A percentile compares a stretch with the other conserved stretches of the same genome.
Conservation (phyloP, 2,888 invertebrate genomes). For the Myopa tessellatipennis region DNA sequence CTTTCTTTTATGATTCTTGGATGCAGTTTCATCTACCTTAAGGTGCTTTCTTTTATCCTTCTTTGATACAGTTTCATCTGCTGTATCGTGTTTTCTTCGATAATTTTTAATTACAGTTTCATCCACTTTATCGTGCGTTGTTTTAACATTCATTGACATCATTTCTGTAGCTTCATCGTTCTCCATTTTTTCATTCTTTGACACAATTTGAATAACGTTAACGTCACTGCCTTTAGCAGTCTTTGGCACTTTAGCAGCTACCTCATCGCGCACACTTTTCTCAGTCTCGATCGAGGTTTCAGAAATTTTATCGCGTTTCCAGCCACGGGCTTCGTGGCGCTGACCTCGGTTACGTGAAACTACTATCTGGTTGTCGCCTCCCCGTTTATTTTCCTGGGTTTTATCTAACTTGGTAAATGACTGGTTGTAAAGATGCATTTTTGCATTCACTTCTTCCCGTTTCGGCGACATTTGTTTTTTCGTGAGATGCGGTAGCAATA, state of each 20-base stretch:
- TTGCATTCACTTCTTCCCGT: slow-evolving; percentile 2
- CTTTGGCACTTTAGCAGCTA: too few relatives aligned
- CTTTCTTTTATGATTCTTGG: too few relatives aligned
- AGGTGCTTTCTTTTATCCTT: too few relatives aligned
- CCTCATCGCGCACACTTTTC: too few relatives aligned
- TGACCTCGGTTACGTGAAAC: slow-evolving; percentile 40
- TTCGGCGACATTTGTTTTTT: slow-evolving; percentile 8
- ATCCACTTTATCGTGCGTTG: too few relatives aligned
- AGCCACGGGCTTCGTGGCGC: slow-evolving; percentile 42
- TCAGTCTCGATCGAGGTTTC: background rate
- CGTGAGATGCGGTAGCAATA: slow-evolving; percentile 46
- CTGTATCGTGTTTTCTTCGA: background rate
- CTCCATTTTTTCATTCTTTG: too few relatives aligned
- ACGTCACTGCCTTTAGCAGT: too few relatives aligned
- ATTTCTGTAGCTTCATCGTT: too few relatives aligned
- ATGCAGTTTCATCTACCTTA: too few relatives aligned
- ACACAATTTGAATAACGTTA: too few relatives aligned
- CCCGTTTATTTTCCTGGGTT: background rate
- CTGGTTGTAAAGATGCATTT: background rate
- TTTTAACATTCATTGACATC: background rate
- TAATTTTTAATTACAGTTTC: too few relatives aligned
- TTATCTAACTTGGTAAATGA: slow-evolving; percentile 38
- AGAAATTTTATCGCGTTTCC: background rate
- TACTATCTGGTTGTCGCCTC: background rate
- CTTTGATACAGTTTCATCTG: too few relatives aligned